Base-by-base conservation (phyloP, 2,797 vertebrate genomes). In the Sternarchorhynchus goeldii region DNA sequence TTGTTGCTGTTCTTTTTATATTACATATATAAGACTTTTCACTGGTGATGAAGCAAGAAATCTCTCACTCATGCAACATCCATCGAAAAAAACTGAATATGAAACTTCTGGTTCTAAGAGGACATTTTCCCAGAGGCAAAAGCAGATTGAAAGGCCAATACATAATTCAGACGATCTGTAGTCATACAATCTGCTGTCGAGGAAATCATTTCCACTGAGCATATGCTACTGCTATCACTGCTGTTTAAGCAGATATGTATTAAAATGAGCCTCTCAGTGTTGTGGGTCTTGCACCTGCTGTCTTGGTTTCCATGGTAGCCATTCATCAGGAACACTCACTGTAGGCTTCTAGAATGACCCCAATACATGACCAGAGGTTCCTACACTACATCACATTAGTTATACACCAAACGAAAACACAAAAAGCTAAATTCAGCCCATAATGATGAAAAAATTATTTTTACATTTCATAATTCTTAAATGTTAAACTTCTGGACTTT, bases 141-240 rank as follows among this genome's bases (percentile, higher is more conserved):
- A 87, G 78, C 91, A 92, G 88, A 91, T 87, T 91, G 89, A 83
- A 86, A 78, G 84, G 76, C 73, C 81, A 88, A 86, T 85, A 88
- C 91, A 90, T 88, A 89, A 84, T 91, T 86, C 4, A 81, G 87
- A 84, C 73, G 14, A 76, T 84, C 57, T 78, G 77, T 78, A 74
- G 85, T 81, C 75, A 83, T 83, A 76, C 88, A 89, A 85, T 86
- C 62, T 75, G 84, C 45, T 80, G 68, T 76, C 21, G 65, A 10
- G 14, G 73, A 70, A 66, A 81, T 77, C 74, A 69, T 31, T 67
- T 58, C 18, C 31, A 36, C 64, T 12, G 8, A n/a, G 53, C 56
- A n/a, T 29, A 57, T 77, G 64, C 55, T 65, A 41, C 45, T n/a
- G n/a, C n/a, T n/a, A 55, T 67, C 65, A 60, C 45, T 32, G 25